Evolutionary conservation across 2,797 vertebrate species (phyloP).

Genomic region (Lepilemur ruficaudatus): DNA sequence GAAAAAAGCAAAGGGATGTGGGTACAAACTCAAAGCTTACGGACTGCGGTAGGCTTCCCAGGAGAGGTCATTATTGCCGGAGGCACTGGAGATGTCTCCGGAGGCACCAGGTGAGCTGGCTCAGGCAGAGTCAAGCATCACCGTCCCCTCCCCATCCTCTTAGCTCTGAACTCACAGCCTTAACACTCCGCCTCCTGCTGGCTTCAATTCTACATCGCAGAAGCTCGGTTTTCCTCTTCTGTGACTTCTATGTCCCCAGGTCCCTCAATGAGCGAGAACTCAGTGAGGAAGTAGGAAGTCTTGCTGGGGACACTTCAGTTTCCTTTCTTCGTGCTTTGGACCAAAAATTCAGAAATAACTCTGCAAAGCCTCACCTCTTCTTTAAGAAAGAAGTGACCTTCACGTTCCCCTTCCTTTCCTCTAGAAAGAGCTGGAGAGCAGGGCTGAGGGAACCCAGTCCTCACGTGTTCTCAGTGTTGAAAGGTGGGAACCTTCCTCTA

Average conservation of each 20-base stretch:
- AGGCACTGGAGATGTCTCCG: not conserved
- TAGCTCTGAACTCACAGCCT: not conserved
- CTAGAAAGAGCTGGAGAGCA: not conserved
- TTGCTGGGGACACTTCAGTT: not conserved
- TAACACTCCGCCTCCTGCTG: not conserved
- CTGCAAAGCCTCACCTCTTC: not conserved
- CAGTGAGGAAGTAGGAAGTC: not conserved
- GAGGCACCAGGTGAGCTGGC: not conserved
- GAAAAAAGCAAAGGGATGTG: not conserved
- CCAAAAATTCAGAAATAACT: not conserved
- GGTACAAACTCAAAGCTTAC: too few relatives aligned
- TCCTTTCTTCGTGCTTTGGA: not conserved
- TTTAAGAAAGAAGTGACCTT: not conserved
- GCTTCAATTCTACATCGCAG: fast-evolving
- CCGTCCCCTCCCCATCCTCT: not conserved
- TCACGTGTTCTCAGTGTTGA: not conserved
- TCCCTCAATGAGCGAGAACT: not conserved
- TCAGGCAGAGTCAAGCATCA: fast-evolving
- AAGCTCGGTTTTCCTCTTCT: not conserved
- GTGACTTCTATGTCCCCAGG: not conserved
- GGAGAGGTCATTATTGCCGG: not conserved
- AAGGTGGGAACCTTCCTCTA: not conserved
- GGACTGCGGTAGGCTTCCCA: not conserved
- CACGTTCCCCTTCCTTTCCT: not conserved
- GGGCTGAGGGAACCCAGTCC: not conserved